phyloP scores from a whole-genome alignment of 2,113 vertebrate genomes.

The Chaenocephalus aceratus region DNA sequence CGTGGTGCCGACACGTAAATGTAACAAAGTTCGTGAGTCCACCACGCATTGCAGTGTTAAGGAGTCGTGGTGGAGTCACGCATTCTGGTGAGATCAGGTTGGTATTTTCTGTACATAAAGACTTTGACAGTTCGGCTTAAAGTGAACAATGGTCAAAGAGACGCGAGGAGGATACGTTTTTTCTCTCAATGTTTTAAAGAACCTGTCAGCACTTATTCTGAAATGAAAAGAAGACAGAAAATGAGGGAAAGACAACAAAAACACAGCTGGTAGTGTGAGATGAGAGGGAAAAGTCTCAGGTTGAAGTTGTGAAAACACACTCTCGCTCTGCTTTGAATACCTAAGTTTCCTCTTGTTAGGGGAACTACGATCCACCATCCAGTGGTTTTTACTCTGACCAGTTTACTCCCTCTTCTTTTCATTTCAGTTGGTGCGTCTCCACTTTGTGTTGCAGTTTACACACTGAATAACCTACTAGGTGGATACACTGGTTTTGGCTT shows the following conservation, averaged over 20 bases:
- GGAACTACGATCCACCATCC: constrained; percentile 38
- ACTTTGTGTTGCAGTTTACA: background rate
- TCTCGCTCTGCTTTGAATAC: constrained; percentile 47
- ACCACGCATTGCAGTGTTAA: no score
- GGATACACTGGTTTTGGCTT: background rate
- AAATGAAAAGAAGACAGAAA: constrained; percentile 59
- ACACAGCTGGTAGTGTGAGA: constrained; percentile 73
- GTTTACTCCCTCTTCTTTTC: background rate
- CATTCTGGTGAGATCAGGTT: no score
- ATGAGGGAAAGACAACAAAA: constrained; percentile 63
- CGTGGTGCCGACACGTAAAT: no score
- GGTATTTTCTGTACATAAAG: constrained; percentile 40
- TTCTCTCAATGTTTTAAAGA: constrained; percentile 42
- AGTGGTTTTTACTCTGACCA: background rate
- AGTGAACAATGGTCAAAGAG: constrained; percentile 57
- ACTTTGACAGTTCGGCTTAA: constrained; percentile 38
- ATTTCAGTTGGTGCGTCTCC: background rate
- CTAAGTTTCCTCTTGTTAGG: background rate
- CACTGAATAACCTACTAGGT: background rate
- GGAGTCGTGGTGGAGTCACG: no score
- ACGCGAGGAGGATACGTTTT: constrained; percentile 29
- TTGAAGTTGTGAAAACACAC: constrained; percentile 61
- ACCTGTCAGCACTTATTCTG: constrained; percentile 59
- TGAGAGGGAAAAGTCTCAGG: constrained; percentile 49
- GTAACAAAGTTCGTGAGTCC: no score